These are phyloP conservation scores for Neostethus bicornis DNA, from an alignment of 2,797 vertebrate species.

Conservation along the genomic window DNA sequence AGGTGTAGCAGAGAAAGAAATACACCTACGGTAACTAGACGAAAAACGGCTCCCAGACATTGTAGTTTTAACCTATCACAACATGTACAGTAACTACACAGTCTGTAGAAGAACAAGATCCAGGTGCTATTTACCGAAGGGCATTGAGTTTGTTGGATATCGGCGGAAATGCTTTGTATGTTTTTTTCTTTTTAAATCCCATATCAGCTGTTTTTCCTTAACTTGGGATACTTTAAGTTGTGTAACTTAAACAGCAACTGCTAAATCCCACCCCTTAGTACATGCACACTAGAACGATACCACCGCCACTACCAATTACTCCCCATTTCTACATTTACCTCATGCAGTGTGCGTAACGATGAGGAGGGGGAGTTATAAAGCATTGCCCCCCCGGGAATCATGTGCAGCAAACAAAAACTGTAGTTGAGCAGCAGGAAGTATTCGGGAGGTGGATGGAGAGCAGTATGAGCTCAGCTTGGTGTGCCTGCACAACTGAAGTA, in stretches of 20 bases:
- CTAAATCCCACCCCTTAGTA: slow-evolving; percentile 5
- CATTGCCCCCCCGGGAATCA: slow-evolving; percentile 30
- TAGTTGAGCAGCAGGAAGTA: slow-evolving; percentile 32
- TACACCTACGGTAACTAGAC: too few relatives aligned
- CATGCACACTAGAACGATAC: background rate
- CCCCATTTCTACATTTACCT: slow-evolving; percentile 22
- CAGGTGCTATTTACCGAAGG: too few relatives aligned
- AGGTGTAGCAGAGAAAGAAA: too few relatives aligned
- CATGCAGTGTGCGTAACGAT: slow-evolving; percentile 13
- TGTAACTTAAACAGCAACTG: background rate
- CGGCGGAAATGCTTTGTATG: too few relatives aligned
- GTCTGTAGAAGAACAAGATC: too few relatives aligned
- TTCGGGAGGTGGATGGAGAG: slow-evolving; percentile 36
- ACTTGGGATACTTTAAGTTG: slow-evolving; percentile 9
- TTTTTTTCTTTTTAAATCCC: too few relatives aligned
- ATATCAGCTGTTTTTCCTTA: slow-evolving; percentile 1
- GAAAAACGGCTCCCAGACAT: too few relatives aligned
- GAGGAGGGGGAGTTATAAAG: slow-evolving; percentile 25
- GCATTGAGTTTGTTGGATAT: too few relatives aligned
- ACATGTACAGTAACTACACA: too few relatives aligned
- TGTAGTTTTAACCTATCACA: too few relatives aligned
- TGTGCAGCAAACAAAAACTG: slow-evolving; percentile 51
- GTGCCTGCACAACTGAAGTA: slow-evolving; percentile 13
- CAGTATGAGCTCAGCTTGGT: slow-evolving; percentile 34
- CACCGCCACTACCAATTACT: slow-evolving; percentile 28